These are phyloP conservation scores for Diadumene lineata DNA, from an alignment of 92 coral and sea anemone species.

Conservation along the genomic window DNA sequence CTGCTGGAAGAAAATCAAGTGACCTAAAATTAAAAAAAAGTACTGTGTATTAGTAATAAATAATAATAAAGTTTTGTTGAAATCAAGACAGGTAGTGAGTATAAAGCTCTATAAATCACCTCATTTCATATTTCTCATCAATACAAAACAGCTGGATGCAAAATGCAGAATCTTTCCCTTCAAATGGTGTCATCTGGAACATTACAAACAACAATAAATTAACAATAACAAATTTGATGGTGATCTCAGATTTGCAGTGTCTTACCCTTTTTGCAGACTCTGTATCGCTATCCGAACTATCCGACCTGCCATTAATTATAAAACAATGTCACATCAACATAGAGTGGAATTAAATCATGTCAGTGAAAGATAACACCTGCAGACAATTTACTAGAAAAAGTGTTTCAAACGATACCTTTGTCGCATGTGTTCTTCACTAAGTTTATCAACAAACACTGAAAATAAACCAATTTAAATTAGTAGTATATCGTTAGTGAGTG, in stretches of 20 bases:
- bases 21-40: constrained; percentile 50
- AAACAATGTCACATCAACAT: too few species aligned
- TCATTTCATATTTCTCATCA: constrained; percentile 96
- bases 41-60: background rate
- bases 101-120: constrained; percentile 39
- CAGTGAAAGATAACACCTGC: too few species aligned
- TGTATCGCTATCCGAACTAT: constrained; percentile 25
- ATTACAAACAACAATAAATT: too few species aligned
- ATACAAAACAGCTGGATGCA: constrained; percentile 93
- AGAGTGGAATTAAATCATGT: too few species aligned
- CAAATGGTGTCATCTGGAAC: constrained; percentile 42
- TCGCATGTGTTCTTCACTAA: constrained; percentile 47
- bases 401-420: constrained; percentile 30
- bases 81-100: background rate
- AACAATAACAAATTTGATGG: too few species aligned
- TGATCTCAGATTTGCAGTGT: background rate
- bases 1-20: constrained; percentile 89
- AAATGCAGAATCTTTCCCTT: constrained; percentile 75
- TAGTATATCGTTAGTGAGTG: too few species aligned
- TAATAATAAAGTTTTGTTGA: background rate
- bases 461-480: background rate
- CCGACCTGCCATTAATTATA: constrained; percentile 11
- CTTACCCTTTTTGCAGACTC: constrained; percentile 33
- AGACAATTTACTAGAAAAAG: too few species aligned
- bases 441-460: constrained; percentile 21